Conservation (phyloP, 2,888 invertebrate genomes). For the Rhingia campestris region DNA sequence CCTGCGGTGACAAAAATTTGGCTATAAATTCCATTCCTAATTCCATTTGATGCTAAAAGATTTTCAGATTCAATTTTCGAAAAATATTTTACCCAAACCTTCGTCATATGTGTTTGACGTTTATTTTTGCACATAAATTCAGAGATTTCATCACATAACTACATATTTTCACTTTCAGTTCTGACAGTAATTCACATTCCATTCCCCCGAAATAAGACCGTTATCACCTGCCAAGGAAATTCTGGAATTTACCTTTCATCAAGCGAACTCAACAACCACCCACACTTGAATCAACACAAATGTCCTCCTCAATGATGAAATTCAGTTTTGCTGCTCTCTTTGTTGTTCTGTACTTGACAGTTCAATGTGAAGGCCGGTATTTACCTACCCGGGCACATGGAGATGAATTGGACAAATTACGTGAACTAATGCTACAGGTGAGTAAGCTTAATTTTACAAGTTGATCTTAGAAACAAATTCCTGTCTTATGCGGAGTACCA, state of each 20-base stretch:
- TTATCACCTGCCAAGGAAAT: background rate
- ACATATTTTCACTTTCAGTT: slow-evolving; percentile 36
- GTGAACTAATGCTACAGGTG: slow-evolving; percentile 85
- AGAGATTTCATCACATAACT: background rate
- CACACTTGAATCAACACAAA: background rate
- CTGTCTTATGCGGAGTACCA: background rate
- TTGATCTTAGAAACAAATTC: background rate
- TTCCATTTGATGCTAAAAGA: too few species aligned
- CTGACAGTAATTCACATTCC: slow-evolving; percentile 38
- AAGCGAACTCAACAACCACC: slow-evolving; percentile 6
- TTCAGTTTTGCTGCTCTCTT: slow-evolving; percentile 71
- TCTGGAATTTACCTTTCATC: slow-evolving; percentile 31
- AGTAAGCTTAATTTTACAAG: slow-evolving; percentile 76
- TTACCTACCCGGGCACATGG: slow-evolving; percentile 84
- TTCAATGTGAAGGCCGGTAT: slow-evolving; percentile 82
- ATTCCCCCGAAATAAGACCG: background rate
- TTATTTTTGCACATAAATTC: background rate
- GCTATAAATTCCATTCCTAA: too few species aligned
- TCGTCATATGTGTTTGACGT: too few species aligned
- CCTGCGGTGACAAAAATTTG: too few species aligned
- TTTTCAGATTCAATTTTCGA: too few species aligned
- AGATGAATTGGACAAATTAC: slow-evolving; percentile 84
- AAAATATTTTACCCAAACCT: too few species aligned
- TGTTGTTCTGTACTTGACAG: slow-evolving; percentile 74
- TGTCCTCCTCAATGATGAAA: slow-evolving; percentile 76